Evolutionary conservation across 2,888 invertebrate species (phyloP), one percentile per base, ranked within the genome.

Genomic region (Tetragonula carbonaria): DNA sequence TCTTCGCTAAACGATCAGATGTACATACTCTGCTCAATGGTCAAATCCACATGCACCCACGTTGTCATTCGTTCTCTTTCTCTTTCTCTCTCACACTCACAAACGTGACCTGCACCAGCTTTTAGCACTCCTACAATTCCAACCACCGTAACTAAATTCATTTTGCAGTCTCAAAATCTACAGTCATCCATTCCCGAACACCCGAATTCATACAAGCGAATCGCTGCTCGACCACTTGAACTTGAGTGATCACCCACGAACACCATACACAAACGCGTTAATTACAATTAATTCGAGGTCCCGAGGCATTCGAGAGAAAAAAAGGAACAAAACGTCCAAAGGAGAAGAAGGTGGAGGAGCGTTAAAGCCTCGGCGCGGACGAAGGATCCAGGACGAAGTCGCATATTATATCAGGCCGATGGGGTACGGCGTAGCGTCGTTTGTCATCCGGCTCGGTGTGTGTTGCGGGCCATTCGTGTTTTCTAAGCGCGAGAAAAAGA

Each of bases 381-480:
- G 78, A 70, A 80, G 74, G 82, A 85, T 83, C 73, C 80, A 72
- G 77, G 85, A 76, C 84, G 79, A 86, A 88, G 85, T 86, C 85
- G 87, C 83, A 85, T 88, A 88, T 90, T 88, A 86, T 90, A 90
- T 90, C 84, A 84, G 88, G 83, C 82, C 88, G 90, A 88, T 89
- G 89, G 86, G 81, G 81, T 85, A 86, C 80, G 72, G 50, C 73
- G 55, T 70, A 67, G 73, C 83, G 90, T 91, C 91, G 91, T 91
- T 91, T 91, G 91, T 91, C 91, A 91, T 91, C 86, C 90, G 86
- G 57, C 78, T 87, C 82, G 84, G 85, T 87, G 86, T 88, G 84
- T 87, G 86, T 88, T 90, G 82, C 86, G 80, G 80, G 79, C 88
- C 87, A 84, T 91, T 91, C 91, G 87, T 90, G 87, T 90, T 90